Conservation (phyloP, 1,140 invertebrate species). For the Papilio dardanus region DNA sequence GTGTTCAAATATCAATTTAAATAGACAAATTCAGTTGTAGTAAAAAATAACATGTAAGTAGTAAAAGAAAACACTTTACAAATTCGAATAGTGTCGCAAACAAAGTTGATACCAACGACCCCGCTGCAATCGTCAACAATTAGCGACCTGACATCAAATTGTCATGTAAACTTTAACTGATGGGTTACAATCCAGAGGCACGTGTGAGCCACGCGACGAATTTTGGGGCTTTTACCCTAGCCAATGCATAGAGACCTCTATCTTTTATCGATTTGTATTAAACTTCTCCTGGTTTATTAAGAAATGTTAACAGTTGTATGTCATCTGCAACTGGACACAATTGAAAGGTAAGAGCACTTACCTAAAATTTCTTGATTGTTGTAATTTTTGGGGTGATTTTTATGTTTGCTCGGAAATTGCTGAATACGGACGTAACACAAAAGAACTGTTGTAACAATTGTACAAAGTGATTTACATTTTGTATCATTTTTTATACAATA, state of each 20-base stretch:
- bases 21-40: neutral
- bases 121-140: constrained; percentile 53
- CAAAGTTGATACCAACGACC: constrained; percentile 32
- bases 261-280: constrained; percentile 2
- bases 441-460: neutral
- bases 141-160: constrained; percentile 63
- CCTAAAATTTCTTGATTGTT: constrained; percentile 50
- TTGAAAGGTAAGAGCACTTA: constrained; percentile 45
- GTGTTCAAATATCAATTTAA: neutral
- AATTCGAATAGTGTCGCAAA: constrained; percentile 6
- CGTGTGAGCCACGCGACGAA: constrained; percentile 58
- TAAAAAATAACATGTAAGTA: too few relatives aligned
- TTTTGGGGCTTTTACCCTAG: constrained; percentile 51
- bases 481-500: neutral
- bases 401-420: constrained; percentile 41
- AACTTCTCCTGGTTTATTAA: neutral
- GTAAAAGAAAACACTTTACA: constrained; percentile 6
- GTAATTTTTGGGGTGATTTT: constrained; percentile 49
- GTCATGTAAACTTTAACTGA: constrained; percentile 61
- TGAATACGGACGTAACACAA: constrained; percentile 6
- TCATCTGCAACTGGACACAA: constrained; percentile 38
- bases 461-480: neutral
- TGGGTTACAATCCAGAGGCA: constrained; percentile 48
- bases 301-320: neutral
- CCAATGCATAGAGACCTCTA: constrained; percentile 40